Percentiles rank a stretch among this genome's conserved stretches.
These are phyloP conservation scores for Amphipoea oculea DNA, from an alignment of 2,888 invertebrate genomes.

Conservation along the genomic window DNA sequence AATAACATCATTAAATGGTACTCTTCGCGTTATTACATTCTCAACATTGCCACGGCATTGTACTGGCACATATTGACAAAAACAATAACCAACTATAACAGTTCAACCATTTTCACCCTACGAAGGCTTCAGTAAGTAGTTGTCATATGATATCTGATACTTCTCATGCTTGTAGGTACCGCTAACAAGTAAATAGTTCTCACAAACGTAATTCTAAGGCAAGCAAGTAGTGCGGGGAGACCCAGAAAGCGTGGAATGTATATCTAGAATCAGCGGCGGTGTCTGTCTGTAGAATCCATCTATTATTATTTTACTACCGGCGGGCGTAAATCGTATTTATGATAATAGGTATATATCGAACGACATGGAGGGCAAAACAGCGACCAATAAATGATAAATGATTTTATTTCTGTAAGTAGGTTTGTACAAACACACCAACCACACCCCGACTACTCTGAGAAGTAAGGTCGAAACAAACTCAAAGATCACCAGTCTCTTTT, in stretches of 20 bases:
- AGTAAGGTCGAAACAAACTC: no score
- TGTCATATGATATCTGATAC: slow-evolving; percentile 31
- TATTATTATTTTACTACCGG: not conserved
- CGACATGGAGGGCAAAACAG: not conserved
- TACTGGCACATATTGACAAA: not conserved
- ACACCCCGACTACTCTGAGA: no score
- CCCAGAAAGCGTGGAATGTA: slow-evolving; percentile 45
- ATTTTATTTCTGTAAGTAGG: no score
- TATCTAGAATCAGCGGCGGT: not conserved
- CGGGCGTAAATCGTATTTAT: not conserved
- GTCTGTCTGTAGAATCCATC: slow-evolving; percentile 19
- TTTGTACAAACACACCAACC: no score
- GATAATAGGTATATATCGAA: not conserved
- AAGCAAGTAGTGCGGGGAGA: slow-evolving; percentile 40
- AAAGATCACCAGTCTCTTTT: no score
- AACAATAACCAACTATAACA: not conserved
- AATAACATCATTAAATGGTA: no score
- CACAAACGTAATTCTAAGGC: slow-evolving; percentile 32
- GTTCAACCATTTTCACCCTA: not conserved
- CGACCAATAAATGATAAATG: no score
- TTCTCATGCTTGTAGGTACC: not conserved
- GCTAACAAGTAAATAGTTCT: slow-evolving; percentile 34
- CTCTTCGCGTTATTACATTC: not conserved
- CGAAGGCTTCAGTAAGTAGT: not conserved
- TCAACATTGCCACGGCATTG: not conserved